phyloP scores from a whole-genome alignment of 64 coral and sea anemone genomes.

The Exaiptasia diaphana region DNA sequence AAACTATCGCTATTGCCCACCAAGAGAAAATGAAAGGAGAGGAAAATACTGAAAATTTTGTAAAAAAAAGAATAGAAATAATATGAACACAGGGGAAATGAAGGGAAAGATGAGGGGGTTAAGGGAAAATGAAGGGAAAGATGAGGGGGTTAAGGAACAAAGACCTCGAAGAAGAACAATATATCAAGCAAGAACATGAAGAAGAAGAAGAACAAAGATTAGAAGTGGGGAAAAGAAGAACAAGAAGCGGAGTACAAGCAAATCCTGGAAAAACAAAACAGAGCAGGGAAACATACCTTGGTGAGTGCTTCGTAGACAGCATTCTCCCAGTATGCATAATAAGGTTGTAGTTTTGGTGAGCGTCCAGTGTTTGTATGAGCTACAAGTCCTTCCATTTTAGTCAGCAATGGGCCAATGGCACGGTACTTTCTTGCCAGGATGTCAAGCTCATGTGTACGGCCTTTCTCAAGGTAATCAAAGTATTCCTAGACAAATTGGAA shows the following conservation, averaged over 20 bases:
- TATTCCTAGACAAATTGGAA: slow-evolving; percentile 76
- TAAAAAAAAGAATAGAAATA: too few species aligned
- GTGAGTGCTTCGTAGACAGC: slow-evolving; percentile 84
- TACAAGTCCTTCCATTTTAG: slow-evolving; percentile 99
- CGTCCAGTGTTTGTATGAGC: slow-evolving; percentile 92
- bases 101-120: too few species aligned
- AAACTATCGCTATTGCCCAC: not conserved
- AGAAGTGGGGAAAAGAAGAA: too few species aligned
- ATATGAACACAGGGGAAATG: too few species aligned
- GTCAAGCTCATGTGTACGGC: slow-evolving; percentile 67
- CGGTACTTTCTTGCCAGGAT: slow-evolving; percentile 85
- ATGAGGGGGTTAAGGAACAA: too few species aligned
- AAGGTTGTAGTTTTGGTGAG: slow-evolving; percentile 88
- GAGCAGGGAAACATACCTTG: slow-evolving; percentile 30
- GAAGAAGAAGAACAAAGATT: too few species aligned
- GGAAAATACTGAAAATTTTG: too few species aligned
- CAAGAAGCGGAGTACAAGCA: too few species aligned
- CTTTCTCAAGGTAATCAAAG: slow-evolving; percentile 83
- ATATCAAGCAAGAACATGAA: too few species aligned
- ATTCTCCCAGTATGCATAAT: slow-evolving; percentile 92
- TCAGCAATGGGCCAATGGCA: slow-evolving; percentile 88
- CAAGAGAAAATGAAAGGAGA: too few species aligned
- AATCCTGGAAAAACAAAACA: not conserved
- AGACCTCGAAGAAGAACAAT: too few species aligned
- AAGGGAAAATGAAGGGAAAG: too few species aligned